Base-by-base conservation (phyloP, 2,888 invertebrate genomes). In the Cheilosia grossa region DNA sequence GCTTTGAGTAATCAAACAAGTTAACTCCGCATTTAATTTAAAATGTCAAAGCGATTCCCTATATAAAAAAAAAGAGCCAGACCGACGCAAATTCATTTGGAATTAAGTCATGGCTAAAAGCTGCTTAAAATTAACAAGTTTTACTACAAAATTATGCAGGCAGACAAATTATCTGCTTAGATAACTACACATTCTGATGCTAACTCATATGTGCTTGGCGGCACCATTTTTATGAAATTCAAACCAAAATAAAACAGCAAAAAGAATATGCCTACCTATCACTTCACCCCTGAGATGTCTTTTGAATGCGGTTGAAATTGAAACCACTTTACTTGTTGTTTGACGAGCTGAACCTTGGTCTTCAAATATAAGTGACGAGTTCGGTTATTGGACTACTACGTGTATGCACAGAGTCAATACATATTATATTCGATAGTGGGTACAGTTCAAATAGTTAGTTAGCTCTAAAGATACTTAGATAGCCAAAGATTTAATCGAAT, bases 61-160 rank as follows among this genome's bases (percentile, higher is more conserved):
- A 49, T 2, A 5, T 3, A 21, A 4, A 51, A 24, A 4, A 15
- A 0, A 27, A 13, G 2, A 24, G 6, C 17, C n/a, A 47, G 17
- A 7, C n/a, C 6, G 4, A 5, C 51, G 15, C 13, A 15, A 51
- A 51, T 51, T 51, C 51, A 51, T 51, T 51, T 27, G 27, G 51
- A 1, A 51, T 51, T 24, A 51, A 51, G 51, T 51, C 51, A 51
- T 51, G 24, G 15, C 24, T 27, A 30, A 33, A 47, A n/a, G 47
- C 19, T 4, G 15, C 15, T 6, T 19, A 13, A 19, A 6, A 4
- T 47, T 47, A 47, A 15, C 47, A 30, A 17, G 33, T 63, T 21
- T 63, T 27, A 51, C 24, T 42, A 21, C n/a, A 58, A 24, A 63
- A 47, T 19, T 47, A 27, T 33, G 19, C 47, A 47, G 7, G 10